A percentile compares a stretch with the other conserved stretches of the same genome.
Evolutionary conservation across 2,888 invertebrate genomes (phyloP).

Genomic region (Drosophila flavopinicola): DNA sequence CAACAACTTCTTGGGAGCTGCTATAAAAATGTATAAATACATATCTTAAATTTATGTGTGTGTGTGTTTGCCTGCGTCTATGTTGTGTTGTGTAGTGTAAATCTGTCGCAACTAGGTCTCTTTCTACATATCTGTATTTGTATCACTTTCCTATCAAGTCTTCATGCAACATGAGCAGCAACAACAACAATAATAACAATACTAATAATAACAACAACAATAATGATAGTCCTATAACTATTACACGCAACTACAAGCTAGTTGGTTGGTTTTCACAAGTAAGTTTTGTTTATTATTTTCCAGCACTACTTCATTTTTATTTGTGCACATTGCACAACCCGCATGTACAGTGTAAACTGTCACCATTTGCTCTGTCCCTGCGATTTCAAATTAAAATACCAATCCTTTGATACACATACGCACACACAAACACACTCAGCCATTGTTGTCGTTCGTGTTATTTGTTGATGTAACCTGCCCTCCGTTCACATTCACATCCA

Average conservation of each 20-base stretch:
- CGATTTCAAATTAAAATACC: constrained; percentile 76
- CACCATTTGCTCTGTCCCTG: constrained; percentile 55
- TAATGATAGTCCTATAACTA: constrained; percentile 36
- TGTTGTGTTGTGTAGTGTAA: constrained; percentile 29
- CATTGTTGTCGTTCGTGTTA: constrained; percentile 45
- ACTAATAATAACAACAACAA: constrained; percentile 21
- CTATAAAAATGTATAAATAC: neutral
- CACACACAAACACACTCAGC: constrained; percentile 9
- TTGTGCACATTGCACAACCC: constrained; percentile 33
- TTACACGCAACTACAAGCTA: constrained; percentile 69
- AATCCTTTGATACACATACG: constrained; percentile 55
- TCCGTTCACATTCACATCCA: neutral
- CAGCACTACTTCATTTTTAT: constrained; percentile 18
- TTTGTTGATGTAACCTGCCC: constrained; percentile 26
- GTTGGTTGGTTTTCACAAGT: constrained; percentile 82
- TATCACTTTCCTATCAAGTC: constrained; percentile 5
- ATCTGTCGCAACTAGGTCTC: constrained; percentile 14
- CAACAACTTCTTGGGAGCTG: constrained; percentile 47
- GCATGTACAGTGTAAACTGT: constrained; percentile 33
- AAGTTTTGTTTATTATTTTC: constrained; percentile 68
- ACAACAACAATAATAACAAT: constrained; percentile 21
- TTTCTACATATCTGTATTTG: constrained; percentile 4
- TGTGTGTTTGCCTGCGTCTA: constrained; percentile 9
- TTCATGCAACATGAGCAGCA: constrained; percentile 36
- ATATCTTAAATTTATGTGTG: neutral